Evolutionary conservation across 2,797 vertebrate species (phyloP), one percentile per base, ranked within the genome.

Genomic region (Spinus olivaceus): DNA sequence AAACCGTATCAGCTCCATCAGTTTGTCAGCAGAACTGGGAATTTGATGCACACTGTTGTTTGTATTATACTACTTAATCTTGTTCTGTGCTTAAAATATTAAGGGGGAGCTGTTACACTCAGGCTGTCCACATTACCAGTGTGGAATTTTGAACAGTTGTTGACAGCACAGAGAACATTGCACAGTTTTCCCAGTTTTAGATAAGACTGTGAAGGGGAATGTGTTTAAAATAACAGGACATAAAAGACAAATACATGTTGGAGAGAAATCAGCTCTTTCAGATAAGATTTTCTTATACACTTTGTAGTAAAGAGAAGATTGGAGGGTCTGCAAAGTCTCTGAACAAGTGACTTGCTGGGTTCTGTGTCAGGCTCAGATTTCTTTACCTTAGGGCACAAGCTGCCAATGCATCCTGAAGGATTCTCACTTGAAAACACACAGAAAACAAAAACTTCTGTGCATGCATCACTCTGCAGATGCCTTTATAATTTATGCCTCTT

Each of bases 401-500:
- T 93, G 93, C 86, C 91, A 90, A 3, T 59, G 79, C 69, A 32
- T 89, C 60, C 41, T 46, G n/a, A 70, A 72, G 7, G 44, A 37
- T 63, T 77, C 91, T 54, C 77, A 70, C 92, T 86, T 54, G 69
- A 65, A 95, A 88, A 70, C 49, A 79, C 81, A 51, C 61, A 82
- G 74, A 44, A 85, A 81, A 88, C 78, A 69, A 83, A 47, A 89
- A 83, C 41, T 90, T 71, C 14, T 56, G 64, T 32, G 39, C 60
- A 32, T 74, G 53, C 71, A 53, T 80, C 12, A 1, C 70, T 67
- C 12, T 60, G 59, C 73, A 24, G 37, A 86, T 86, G 73, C 63
- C 41, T 90, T 88, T 81, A 35, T 93, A 91, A 94, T 90, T 84
- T 93, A 80, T 87, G 78, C 71, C 49, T 73, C 32, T 76, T 53